phyloP scores from a whole-genome alignment of 2,888 invertebrate species.

The Drosophila hawaiiensis region DNA sequence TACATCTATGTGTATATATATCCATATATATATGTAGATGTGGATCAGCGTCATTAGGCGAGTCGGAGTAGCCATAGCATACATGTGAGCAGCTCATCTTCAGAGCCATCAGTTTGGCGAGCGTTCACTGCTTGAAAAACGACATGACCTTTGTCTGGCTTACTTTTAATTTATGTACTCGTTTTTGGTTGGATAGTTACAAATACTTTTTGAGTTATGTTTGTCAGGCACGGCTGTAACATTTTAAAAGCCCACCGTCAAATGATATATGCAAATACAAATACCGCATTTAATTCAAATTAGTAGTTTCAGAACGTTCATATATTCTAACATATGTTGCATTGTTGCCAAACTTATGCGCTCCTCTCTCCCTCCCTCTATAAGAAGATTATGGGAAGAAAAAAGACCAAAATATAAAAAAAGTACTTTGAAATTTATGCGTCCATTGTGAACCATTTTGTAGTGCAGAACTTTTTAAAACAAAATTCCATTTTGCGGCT shows the following conservation, averaged over 20 bases:
- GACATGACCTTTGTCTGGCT: background rate
- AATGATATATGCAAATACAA: constrained; percentile 32
- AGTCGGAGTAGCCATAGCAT: background rate
- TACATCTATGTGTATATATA: background rate
- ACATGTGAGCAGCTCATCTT: background rate
- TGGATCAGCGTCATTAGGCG: background rate
- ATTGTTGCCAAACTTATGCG: constrained; percentile 41
- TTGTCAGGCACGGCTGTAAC: constrained; percentile 11
- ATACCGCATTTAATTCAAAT: constrained; percentile 56
- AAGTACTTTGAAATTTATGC: constrained; percentile 66
- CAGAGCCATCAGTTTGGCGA: background rate
- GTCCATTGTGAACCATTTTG: constrained; percentile 75
- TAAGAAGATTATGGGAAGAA: constrained; percentile 11
- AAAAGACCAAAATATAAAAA: constrained; percentile 13
- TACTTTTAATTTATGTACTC: background rate
- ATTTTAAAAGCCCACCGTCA: constrained; percentile 20
- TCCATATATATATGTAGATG: background rate
- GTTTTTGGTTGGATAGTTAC: constrained; percentile 6
- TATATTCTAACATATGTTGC: constrained; percentile 20
- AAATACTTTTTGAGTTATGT: constrained; percentile 28
- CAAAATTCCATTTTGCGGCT: constrained; percentile 70
- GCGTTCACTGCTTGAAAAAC: constrained; percentile 4
- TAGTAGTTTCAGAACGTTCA: constrained; percentile 34
- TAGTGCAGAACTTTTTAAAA: constrained; percentile 63
- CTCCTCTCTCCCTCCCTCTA: background rate